Conservation (phyloP, 2,113 vertebrate genomes). For the Lampris incognitus region DNA sequence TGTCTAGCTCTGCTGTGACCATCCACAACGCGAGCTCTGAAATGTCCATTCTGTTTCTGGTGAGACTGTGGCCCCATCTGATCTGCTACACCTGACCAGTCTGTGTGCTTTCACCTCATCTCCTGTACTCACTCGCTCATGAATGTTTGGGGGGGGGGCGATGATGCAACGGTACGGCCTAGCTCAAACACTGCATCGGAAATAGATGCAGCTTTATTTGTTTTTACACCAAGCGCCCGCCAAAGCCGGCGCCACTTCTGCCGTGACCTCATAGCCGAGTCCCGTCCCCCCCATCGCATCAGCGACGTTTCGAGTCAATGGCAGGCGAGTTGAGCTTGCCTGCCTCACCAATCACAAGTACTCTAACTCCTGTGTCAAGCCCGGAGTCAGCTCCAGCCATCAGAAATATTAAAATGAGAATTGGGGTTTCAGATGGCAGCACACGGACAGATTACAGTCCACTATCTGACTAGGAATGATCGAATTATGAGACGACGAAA, state of each 20-base stretch:
- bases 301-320: too few species aligned
- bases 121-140: too few species aligned
- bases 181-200: not conserved
- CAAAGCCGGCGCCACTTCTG: not conserved
- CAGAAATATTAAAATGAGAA: not conserved
- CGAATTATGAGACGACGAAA: not conserved
- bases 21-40: too few species aligned
- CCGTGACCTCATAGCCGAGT: not conserved
- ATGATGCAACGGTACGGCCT: too few species aligned
- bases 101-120: too few species aligned
- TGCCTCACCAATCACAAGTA: not conserved
- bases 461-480: not conserved
- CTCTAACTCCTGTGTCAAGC: not conserved
- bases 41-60: too few species aligned
- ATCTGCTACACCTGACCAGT: too few species aligned
- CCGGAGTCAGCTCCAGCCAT: not conserved
- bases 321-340: not conserved
- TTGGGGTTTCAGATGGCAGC: not conserved
- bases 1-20: too few species aligned
- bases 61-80: too few species aligned
- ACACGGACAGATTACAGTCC: not conserved
- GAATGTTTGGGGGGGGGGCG: too few species aligned
- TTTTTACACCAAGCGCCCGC: not conserved
- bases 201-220: not conserved
- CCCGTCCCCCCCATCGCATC: too few species aligned